Base-by-base conservation (phyloP, 2,797 vertebrate species). In the Esox masquinongy region DNA sequence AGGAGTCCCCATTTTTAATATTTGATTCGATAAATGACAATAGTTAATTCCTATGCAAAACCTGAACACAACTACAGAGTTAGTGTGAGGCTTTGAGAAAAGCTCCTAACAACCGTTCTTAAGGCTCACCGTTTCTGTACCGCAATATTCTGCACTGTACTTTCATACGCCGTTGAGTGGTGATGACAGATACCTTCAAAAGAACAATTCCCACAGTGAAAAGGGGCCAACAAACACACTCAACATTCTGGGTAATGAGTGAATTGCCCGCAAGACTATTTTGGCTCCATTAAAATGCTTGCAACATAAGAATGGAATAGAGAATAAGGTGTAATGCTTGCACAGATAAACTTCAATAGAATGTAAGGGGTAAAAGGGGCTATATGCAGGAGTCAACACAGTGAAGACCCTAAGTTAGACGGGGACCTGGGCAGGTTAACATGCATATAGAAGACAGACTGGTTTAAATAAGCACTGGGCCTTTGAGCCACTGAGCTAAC, bases 361-460 rank as follows among this genome's bases (percentile, higher is more conserved):
- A 39, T 59, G 19, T 31, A 53, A 71, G 11, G 47, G 7, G 14
- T 51, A 34, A 14, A 0, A 72, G 43, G 47, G 22, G 24, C 14
- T 11, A 31, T 29, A 56, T 72, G 5, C 22, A 68, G 50, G 56
- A 64, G 70, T 74, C 24, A 66, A 39, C 71, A 68, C 50, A 64
- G 74, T 76, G 29, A 39, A 70, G 53, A 77, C 56, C 34, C 19
- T 22, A 2, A 70, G 56, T 68, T 64, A 70, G 77, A 36, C 74
- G 50, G n/a, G 75, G 71, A 80, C 74, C 72, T 74, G 71, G 84
- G 83, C 64, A 79, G 74, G 77, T 84, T 72, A 71, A 75, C 86
- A 85, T 85, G 86, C 86, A 83, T 74, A 82, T 70, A 29, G 34
- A 76, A 67, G 8, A 75, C 74, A 56, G 59, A 77, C 59, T 34